Evolutionary conservation across 2,113 vertebrate genomes (phyloP).

Genomic region (Antigone vipio): DNA sequence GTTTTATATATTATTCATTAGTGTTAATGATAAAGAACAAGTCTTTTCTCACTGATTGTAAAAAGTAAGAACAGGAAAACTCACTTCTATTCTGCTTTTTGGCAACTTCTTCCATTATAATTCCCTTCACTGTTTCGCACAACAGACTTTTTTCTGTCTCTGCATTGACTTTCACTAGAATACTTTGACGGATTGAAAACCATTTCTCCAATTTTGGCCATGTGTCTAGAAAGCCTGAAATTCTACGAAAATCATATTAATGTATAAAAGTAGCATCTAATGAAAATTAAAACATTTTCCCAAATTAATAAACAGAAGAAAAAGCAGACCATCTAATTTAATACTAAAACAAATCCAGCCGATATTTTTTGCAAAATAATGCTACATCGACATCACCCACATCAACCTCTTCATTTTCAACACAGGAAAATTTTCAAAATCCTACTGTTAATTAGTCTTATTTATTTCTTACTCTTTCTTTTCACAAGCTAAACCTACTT

Average conservation of each 20-base stretch:
- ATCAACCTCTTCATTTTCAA: neutral
- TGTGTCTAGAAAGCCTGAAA: constrained; percentile 81
- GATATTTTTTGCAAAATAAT: neutral
- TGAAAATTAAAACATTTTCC: neutral
- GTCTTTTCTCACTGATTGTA: neutral
- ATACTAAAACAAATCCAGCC: neutral
- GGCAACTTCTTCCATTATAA: constrained; percentile 67
- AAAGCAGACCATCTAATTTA: neutral
- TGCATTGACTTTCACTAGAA: constrained; percentile 83
- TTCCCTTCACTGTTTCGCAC: constrained; percentile 74
- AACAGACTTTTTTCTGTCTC: constrained; percentile 75
- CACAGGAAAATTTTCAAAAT: neutral
- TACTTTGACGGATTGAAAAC: constrained; percentile 79
- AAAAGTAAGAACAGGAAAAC: neutral
- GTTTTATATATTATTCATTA: neutral
- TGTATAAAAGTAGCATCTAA: neutral
- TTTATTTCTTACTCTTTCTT: neutral
- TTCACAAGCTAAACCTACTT: neutral
- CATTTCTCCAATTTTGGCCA: constrained; percentile 88
- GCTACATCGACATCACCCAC: neutral
- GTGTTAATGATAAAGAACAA: neutral
- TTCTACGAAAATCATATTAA: constrained; percentile 70
- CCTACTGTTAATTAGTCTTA: neutral
- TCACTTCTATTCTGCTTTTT: constrained; percentile 78
- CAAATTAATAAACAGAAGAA: neutral